Base-by-base conservation (phyloP, 2,797 vertebrate species). In the Xerus rutilus region DNA sequence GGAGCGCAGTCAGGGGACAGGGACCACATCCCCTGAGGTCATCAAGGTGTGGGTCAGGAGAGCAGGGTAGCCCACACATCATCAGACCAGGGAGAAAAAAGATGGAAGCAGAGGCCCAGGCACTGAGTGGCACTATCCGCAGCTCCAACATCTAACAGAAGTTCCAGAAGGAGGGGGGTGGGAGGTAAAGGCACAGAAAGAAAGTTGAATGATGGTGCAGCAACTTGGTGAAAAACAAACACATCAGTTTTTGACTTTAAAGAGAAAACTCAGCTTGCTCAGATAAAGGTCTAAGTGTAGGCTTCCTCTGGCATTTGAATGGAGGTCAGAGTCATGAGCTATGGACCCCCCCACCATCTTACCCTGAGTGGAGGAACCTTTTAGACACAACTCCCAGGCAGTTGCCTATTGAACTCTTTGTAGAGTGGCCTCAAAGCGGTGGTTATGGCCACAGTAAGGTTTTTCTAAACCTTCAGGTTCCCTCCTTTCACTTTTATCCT, bases 1-100 rank as follows among this genome's bases (percentile, higher is more conserved):
- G 25, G 4, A 20, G 2, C 0, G 39, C n/a, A 6, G 25, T 2
- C 7, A 25, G 7, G 43, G 43, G 69, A 28, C 70, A 52, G 47
- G 11, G 49, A 23, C 32, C 20, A 0, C 0, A 3, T 8, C 43
- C 17, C 2, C 5, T 15, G 18, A 23, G 23, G 43, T 59, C 57
- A 23, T 39, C 32, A 5, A 9, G 32, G 7, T 43, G 14, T 13
- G 4, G 25, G 59, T 13, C 10, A 0, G 20, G 14, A 35, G 67
- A 32, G 3, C 32, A 18, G 21, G 47, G 23, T 0, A 28, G 35
- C 57, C 52, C n/a, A 47, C 23, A 43, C 45, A 39, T 11, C 59
- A 28, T 28, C 32, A 25, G 59, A 65, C 32, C 69, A 32, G 20
- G 62, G 32, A 59, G 76, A 12, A 54, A 54, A 21, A 14, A 45